Base-by-base conservation (phyloP, 1,140 invertebrate species). In the Penaeus vannamei region DNA sequence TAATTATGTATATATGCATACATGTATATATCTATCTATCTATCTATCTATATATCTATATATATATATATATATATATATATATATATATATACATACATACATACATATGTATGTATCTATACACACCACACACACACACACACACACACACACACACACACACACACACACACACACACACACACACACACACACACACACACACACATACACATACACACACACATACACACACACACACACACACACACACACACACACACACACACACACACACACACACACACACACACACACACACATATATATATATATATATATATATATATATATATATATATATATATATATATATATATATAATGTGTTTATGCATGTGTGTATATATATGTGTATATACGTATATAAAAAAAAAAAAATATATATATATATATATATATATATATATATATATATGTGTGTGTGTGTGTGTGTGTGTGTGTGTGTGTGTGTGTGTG, bases 231-330 rank as follows among this genome's bases (percentile, higher is more conserved):
- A 59, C 36, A 20, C 26, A 59, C 32, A 81, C 26, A 59, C 26
- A 81, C 32, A 81, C 26, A 81, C 20, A 59, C 20, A 59, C 20
- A 81, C 32, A 62, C 32, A 81, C 26, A 81, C 26, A 62, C 20
- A 59, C 26, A 81, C 32, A 81, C 26, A 59, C 36, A 81, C 32
- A 81, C 26, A 59, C 26, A 53, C 32, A 61, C 32, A 19, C 26
- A 81, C 26, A 59, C 26, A 59, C 26, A 81, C 32, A 61, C 32
- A 59, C 26, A 81, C 26, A 81, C 32, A 81, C 26, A 59, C 32
- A 59, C 32, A 81, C 32, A 19, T 61, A 81, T 81, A 81, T 59
- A 81, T 61, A 59, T 81, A 19, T 81, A 59, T 81, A 61, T 81
- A 61, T 81, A 20, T 19, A 61, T 59, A 59, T 59, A 81, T 81